Evolutionary conservation across 2,888 invertebrate genomes (phyloP), one percentile per base, ranked within the genome.

Genomic region (Leptura quadrifasciata): DNA sequence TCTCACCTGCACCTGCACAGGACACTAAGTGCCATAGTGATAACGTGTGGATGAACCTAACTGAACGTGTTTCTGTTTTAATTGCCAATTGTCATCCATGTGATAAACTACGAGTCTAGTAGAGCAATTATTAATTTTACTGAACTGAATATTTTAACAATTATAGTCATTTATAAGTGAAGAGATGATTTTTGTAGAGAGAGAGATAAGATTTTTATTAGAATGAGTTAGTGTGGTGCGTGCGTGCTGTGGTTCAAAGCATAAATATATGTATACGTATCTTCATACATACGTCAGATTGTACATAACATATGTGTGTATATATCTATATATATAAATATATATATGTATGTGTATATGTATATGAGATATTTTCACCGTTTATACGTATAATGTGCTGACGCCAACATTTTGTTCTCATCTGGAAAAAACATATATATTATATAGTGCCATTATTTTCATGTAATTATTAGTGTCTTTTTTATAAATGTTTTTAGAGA

Each of bases 361-460:
- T 72, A 70, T 76, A 57, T 75, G 54, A 65, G 70, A 75, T 78
- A 78, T 76, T 70, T 78, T 76, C 76, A 76, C 72, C 64, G 52
- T 78, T 78, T 78, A 76, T 76, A 76, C 72, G 61, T 79, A 77
- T 76, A 8, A 75, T 76, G 79, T 80, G 81, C 81, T 83, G 80
- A 80, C 75, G 80, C 82, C 81, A 82, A 80, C 79, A 82, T 81
- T 84, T 81, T 83, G 81, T 84, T 83, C 79, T 82, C 81, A 83
- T 80, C 76, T 20, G 24, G n/a, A 71, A 61, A 71, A 17, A 61
- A 85, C 85, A 86, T 70, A 74, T 75, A 74, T 75, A 79, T 81
- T n/a, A 85, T 87, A 88, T 88, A 88, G 89, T 89, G 89, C 89
- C 89, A 89, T 89, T 89, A 88, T 88, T 89, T 89, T 89, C 88